Percentiles rank a stretch among this genome's conserved stretches.
phyloP scores from a whole-genome alignment of 2,113 vertebrate genomes.

The Donacobius atricapilla region DNA sequence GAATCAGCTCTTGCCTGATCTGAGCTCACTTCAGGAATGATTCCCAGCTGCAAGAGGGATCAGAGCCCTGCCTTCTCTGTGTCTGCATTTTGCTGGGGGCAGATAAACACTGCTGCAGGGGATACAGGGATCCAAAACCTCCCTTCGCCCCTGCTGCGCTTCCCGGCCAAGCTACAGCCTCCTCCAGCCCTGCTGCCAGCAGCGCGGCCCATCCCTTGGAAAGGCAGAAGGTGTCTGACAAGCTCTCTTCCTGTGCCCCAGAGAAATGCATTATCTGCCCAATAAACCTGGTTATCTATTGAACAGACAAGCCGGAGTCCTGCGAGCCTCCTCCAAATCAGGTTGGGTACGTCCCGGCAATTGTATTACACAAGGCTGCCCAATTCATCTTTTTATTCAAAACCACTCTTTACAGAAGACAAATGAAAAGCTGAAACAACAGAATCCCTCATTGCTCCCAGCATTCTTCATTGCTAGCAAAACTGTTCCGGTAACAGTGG shows the following conservation, averaged over 20 bases:
- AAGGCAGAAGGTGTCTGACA: background rate
- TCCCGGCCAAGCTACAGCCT: rapidly evolving
- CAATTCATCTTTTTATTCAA: slow-evolving; percentile 34
- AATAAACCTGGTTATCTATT: slow-evolving; percentile 16
- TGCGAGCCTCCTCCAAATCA: slow-evolving; percentile 7
- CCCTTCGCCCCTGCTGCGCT: background rate
- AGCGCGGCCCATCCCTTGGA: background rate
- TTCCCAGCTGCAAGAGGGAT: background rate
- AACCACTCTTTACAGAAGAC: slow-evolving; percentile 27
- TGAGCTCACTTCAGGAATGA: background rate
- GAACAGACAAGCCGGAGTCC: background rate
- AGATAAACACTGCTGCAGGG: background rate
- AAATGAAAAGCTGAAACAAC: slow-evolving; percentile 49
- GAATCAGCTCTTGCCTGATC: background rate
- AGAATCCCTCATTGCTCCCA: slow-evolving; percentile 33
- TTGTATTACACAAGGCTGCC: background rate
- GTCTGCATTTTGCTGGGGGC: background rate
- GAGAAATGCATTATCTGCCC: slow-evolving; percentile 20
- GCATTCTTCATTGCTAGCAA: slow-evolving; percentile 13
- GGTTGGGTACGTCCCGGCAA: background rate
- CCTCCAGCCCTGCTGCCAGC: background rate
- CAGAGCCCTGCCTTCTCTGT: background rate
- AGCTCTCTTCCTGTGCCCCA: background rate
- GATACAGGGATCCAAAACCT: background rate
- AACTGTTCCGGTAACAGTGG: background rate